Percentiles rank a stretch among this genome's conserved stretches.
Evolutionary conservation across 2,888 invertebrate species (phyloP).

Genomic region (Epicampocera succincta): DNA sequence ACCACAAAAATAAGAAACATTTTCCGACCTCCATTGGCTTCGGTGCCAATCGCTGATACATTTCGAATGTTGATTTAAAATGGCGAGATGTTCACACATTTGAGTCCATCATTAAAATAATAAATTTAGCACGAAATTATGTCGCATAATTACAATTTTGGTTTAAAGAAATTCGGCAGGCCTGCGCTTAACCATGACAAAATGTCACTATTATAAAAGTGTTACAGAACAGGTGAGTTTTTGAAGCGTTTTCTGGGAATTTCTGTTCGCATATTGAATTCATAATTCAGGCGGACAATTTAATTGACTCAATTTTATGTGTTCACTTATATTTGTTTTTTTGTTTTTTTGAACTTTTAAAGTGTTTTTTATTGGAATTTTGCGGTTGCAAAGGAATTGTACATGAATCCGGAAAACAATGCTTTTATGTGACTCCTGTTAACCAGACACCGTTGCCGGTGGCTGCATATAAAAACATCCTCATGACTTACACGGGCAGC

Average conservation of each 20-base stretch:
- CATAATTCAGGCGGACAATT: neutral
- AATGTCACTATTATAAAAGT: slow-evolving; percentile 30
- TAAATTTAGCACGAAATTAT: slow-evolving; percentile 9
- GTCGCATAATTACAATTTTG: neutral
- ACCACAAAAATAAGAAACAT: neutral
- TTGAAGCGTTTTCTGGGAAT: neutral
- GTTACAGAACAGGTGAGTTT: neutral
- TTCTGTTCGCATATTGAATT: neutral
- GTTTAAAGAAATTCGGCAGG: neutral
- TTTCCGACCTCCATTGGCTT: slow-evolving; percentile 22
- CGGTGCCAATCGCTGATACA: slow-evolving; percentile 11
- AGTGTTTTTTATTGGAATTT: too few relatives aligned
- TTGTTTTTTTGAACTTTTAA: too few relatives aligned
- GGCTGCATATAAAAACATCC: too few relatives aligned
- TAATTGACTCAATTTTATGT: neutral
- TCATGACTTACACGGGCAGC: too few relatives aligned
- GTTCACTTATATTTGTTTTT: too few relatives aligned
- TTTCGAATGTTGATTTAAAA: neutral
- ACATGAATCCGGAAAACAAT: too few relatives aligned
- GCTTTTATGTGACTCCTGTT: too few relatives aligned
- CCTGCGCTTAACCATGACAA: slow-evolving; percentile 19
- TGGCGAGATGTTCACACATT: neutral
- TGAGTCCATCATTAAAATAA: neutral
- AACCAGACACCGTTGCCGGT: too few relatives aligned
- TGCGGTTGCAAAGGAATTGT: too few relatives aligned